These are phyloP conservation scores for Barypeithes pellucidus DNA, from an alignment of 2,888 invertebrate genomes.

Conservation along the genomic window DNA sequence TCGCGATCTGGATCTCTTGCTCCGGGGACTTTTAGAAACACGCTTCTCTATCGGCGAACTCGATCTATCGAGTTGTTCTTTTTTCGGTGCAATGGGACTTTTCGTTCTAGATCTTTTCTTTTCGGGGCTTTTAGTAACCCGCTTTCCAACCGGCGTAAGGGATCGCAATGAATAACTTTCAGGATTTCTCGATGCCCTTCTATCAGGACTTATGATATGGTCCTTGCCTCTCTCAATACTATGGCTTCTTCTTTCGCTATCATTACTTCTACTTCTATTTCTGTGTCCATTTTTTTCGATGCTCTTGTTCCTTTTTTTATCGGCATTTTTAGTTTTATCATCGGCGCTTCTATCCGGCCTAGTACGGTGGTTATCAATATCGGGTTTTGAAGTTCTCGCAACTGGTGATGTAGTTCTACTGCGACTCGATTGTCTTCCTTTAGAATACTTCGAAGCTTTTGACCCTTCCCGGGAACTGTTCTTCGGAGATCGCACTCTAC, in stretches of 20 bases:
- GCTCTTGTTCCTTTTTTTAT: slow-evolving; percentile 15
- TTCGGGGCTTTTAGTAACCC: slow-evolving; percentile 1
- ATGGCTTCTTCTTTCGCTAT: slow-evolving; percentile 6
- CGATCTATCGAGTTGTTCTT: not conserved
- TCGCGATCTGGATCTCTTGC: slow-evolving; percentile 42
- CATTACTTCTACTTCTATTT: slow-evolving; percentile 25
- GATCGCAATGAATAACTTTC: slow-evolving; percentile 23
- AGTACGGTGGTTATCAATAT: not conserved
- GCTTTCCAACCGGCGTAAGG: slow-evolving; percentile 28
- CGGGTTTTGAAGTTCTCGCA: slow-evolving; percentile 6
- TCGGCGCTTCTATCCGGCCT: slow-evolving; percentile 16
- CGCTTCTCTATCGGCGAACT: slow-evolving; percentile 19
- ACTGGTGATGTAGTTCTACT: slow-evolving; percentile 28
- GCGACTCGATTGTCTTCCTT: slow-evolving; percentile 14
- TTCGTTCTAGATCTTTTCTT: slow-evolving; percentile 17
- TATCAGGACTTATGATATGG: slow-evolving; percentile 1
- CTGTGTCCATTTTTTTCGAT: slow-evolving; percentile 15
- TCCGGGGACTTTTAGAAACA: slow-evolving; percentile 27
- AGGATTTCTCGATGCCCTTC: not conserved
- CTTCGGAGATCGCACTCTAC: slow-evolving; percentile 24
- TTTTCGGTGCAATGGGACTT: slow-evolving; percentile 1
- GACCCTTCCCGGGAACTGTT: slow-evolving; percentile 1
- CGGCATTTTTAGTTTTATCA: not conserved
- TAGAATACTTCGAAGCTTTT: slow-evolving; percentile 20
- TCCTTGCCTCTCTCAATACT: slow-evolving; percentile 26